Base-by-base conservation (phyloP, 1,140 invertebrate genomes). In the Achatina immaculata region DNA sequence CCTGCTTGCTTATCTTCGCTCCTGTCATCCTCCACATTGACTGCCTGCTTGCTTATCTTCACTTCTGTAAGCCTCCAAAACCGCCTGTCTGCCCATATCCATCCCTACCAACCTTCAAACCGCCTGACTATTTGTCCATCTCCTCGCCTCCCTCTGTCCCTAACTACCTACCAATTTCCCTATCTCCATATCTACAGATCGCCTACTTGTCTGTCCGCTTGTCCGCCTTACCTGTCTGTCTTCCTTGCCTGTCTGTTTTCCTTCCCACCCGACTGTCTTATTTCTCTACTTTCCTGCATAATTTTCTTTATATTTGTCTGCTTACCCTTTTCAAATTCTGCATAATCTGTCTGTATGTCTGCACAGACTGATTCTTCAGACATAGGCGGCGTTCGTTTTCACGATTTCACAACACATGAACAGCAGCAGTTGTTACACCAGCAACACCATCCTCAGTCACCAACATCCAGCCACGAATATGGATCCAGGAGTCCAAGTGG, bases 401-500 rank as follows among this genome's bases (percentile, higher is more conserved):
- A 71, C 43, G 66, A 71, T 68, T 71, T 80, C 78, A 40, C 68
- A 19, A 28, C 36, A 4, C 78, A 69, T 14, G 68, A 80, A 16
- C 42, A 72, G 16, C 65, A 72, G 2, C 68, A 80, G 36, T 31
- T 71, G 68, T 45, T 66, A 36, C 58, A 58, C 4, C 38, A 76
- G n/a, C 76, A 73, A 31, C 81, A 82, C 21, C 36, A 55, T 14
- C 51, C 75, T 0, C 42, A 72, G 21, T 74, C 69, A 28, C 77
- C 81, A 0, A 62, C 77, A 4, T 75, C 66, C 7, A 38, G 24
- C 1, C 36, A 42, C 21, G 81, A 82, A 24, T 55, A 78, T 58
- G 31, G 58, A 14, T 78, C 82, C 24, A 40, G 75, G 43, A 81
- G 82, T 43, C 78, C 82, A 1, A 81, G 82, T 78, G 65, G 62